phyloP scores from a whole-genome alignment of 2,888 invertebrate genomes.

The Oligia latruncula region DNA sequence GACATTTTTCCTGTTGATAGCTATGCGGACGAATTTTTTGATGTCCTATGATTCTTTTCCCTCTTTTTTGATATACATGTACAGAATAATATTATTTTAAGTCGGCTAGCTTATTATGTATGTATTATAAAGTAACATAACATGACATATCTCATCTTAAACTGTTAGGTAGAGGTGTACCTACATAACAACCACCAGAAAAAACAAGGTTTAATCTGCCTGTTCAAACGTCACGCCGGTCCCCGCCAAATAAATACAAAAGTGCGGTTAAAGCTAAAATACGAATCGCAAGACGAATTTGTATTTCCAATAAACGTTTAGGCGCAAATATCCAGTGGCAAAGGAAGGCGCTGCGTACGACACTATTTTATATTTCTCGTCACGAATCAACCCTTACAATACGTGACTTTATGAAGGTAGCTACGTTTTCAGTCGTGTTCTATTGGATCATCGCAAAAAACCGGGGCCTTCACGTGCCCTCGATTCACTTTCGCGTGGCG shows the following conservation, averaged over 20 bases:
- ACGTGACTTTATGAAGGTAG: constrained; percentile 73
- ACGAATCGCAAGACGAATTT: constrained; percentile 51
- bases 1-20: neutral
- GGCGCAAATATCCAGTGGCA: constrained; percentile 48
- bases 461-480: constrained; percentile 74
- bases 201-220: neutral
- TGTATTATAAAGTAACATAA: neutral
- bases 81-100: no score
- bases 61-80: no score
- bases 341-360: constrained; percentile 39
- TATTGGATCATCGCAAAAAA: constrained; percentile 75
- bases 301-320: constrained; percentile 59
- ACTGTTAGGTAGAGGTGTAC: no score
- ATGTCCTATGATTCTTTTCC: neutral
- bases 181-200: neutral
- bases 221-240: neutral
- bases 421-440: constrained; percentile 60
- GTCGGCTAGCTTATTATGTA: no score
- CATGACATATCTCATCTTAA: neutral
- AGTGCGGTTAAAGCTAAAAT: constrained; percentile 32
- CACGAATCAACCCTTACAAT: constrained; percentile 72
- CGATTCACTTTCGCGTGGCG: constrained; percentile 75
- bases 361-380: constrained; percentile 69
- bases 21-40: neutral
- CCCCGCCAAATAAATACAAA: constrained; percentile 12